Evolutionary conservation across 1,140 invertebrate genomes (phyloP).

Genomic region (Eupeodes corollae): DNA sequence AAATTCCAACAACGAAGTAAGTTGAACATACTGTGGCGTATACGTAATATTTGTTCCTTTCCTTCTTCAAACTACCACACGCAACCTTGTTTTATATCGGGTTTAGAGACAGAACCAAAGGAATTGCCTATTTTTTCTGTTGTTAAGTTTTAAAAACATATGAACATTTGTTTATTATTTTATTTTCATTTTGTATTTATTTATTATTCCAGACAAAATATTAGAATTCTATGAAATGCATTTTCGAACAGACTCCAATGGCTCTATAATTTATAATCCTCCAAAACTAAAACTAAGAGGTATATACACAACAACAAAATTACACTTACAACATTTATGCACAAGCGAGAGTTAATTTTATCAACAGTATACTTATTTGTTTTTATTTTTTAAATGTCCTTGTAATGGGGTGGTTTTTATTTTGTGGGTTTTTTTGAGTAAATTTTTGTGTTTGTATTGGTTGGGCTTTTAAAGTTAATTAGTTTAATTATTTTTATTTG

Average conservation of each 20-base stretch:
- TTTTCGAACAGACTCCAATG: constrained; percentile 67
- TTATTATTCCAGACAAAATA: constrained; percentile 52
- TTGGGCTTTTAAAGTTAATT: background rate
- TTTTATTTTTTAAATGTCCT: constrained; percentile 1
- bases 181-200: constrained; percentile 18
- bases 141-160: constrained; percentile 2
- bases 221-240: constrained; percentile 65
- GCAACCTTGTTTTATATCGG: no score
- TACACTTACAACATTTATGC: no score
- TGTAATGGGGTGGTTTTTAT: background rate
- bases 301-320: constrained; percentile 35
- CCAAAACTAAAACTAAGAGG: constrained; percentile 61
- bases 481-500: no score
- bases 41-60: no score
- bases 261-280: constrained; percentile 54
- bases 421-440: background rate
- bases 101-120: no score
- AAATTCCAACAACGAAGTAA: no score
- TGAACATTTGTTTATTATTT: constrained; percentile 18
- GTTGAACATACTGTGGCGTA: no score
- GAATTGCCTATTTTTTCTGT: no score
- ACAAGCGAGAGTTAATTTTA: background rate
- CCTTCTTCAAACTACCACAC: no score
- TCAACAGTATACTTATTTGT: background rate
- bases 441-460: background rate